Percentiles rank a stretch among this genome's conserved stretches.
phyloP scores from a whole-genome alignment of 2,113 vertebrate genomes.

The Chaetura pelagica region DNA sequence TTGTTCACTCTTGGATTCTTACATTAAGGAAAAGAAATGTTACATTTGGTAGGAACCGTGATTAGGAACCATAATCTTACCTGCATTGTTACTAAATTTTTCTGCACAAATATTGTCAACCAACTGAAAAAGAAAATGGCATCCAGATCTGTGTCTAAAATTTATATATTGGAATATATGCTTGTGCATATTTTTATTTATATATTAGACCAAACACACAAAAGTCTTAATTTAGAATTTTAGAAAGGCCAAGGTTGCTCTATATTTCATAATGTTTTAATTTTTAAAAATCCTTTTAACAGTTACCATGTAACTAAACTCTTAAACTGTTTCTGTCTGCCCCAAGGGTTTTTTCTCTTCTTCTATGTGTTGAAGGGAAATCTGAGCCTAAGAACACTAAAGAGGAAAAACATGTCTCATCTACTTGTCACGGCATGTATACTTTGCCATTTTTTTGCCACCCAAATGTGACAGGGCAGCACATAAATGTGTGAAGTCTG shows the following conservation, averaged over 20 bases:
- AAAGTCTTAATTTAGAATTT: not conserved
- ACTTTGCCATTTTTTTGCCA: slow-evolving; percentile 72
- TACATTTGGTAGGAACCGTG: not conserved
- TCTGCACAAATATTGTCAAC: not conserved
- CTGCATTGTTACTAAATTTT: not conserved
- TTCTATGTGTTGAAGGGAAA: slow-evolving; percentile 65
- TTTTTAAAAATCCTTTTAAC: slow-evolving; percentile 35
- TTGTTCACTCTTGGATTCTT: slow-evolving; percentile 27
- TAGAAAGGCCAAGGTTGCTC: not conserved
- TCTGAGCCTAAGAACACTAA: slow-evolving; percentile 60
- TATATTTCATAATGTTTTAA: slow-evolving; percentile 48
- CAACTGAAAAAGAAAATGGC: not conserved
- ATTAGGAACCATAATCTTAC: not conserved
- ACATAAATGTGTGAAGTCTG: slow-evolving; percentile 71
- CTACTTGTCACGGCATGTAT: slow-evolving; percentile 71
- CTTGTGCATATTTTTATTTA: not conserved
- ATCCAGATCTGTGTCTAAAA: not conserved
- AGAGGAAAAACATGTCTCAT: slow-evolving; percentile 69
- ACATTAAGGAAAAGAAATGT: slow-evolving; percentile 34
- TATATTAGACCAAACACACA: not conserved
- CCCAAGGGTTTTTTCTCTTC: slow-evolving; percentile 58
- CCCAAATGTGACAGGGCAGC: slow-evolving; percentile 69
- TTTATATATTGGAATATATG: not conserved
- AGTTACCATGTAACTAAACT: slow-evolving; percentile 30
- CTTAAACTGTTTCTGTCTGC: slow-evolving; percentile 57